A percentile compares a stretch with the other conserved stretches of the same genome.
These are phyloP conservation scores for Dipodomys stephensi DNA, from an alignment of 2,113 vertebrate genomes.

Conservation along the genomic window DNA sequence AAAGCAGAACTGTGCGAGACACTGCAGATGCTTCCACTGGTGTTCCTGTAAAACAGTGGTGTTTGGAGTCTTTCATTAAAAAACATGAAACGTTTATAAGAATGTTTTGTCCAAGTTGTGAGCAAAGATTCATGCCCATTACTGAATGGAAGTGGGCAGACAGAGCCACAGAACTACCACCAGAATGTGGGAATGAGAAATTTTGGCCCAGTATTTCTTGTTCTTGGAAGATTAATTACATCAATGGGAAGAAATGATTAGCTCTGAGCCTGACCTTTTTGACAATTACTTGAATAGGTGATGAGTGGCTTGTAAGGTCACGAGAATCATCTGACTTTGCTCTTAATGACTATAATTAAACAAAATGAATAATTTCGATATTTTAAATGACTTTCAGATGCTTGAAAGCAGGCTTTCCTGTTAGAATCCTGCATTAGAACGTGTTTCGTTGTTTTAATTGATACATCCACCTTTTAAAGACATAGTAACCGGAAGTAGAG, in stretches of 20 bases:
- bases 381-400: conserved; percentile 70
- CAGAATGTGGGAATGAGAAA: not conserved
- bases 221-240: conserved; percentile 21
- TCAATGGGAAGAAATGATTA: not conserved
- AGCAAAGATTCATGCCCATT: not conserved
- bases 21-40: not conserved
- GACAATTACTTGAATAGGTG: not conserved
- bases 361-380: conserved; percentile 61
- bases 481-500: too few relatives aligned
- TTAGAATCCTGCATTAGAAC: conserved; percentile 55
- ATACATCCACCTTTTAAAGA: not conserved
- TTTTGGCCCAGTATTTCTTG: not conserved
- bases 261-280: not conserved
- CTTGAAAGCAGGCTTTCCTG: conserved; percentile 60
- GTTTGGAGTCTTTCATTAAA: conserved; percentile 1
- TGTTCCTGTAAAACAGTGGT: not conserved
- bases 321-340: conserved; percentile 58
- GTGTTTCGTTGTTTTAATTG: not conserved
- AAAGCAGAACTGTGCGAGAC: not conserved
- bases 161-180: not conserved
- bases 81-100: not conserved
- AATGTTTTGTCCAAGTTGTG: conserved; percentile 14
- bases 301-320: conserved; percentile 19
- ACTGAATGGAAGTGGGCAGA: not conserved
- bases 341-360: conserved; percentile 60